Conservation (phyloP, 2,888 invertebrate genomes). For the Pyralis farinalis region DNA sequence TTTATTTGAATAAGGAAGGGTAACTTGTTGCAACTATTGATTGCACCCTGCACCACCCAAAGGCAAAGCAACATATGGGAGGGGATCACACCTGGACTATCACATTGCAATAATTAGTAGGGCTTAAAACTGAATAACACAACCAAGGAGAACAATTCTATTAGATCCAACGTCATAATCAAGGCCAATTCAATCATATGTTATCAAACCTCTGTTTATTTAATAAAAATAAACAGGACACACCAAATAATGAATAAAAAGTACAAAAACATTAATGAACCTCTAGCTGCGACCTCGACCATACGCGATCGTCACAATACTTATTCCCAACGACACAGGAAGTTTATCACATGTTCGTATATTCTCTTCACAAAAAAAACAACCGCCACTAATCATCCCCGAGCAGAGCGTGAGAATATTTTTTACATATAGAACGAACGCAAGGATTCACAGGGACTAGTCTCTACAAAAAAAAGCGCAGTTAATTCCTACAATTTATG, state of each 20-base stretch:
- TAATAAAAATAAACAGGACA: conserved; percentile 17
- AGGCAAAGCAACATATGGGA: too few species aligned
- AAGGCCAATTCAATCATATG: conserved; percentile 61
- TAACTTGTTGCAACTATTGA: conserved; percentile 16
- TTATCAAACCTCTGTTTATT: conserved; percentile 16
- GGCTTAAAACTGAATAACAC: background rate
- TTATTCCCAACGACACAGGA: conserved; percentile 39
- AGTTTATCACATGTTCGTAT: conserved; percentile 47
- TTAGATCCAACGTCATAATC: conserved; percentile 56
- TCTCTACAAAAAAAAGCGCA: conserved; percentile 42
- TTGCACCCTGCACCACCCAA: conserved; percentile 8
- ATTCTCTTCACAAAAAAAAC: conserved; percentile 29
- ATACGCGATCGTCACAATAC: conserved; percentile 9
- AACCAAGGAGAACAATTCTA: background rate
- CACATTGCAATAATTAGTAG: conserved; percentile 6
- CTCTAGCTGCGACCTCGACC: conserved; percentile 11
- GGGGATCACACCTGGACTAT: conserved; percentile 3
- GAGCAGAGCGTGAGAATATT: conserved; percentile 64
- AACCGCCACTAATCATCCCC: conserved; percentile 39
- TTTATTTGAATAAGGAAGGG: background rate
- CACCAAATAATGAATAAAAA: conserved; percentile 2
- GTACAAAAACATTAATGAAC: too few species aligned
- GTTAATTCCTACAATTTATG: conserved; percentile 39
- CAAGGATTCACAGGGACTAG: conserved; percentile 53
- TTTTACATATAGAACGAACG: conserved; percentile 34